These are phyloP conservation scores for Helogale parvula DNA, from an alignment of 2,113 vertebrate genomes.

Conservation along the genomic window DNA sequence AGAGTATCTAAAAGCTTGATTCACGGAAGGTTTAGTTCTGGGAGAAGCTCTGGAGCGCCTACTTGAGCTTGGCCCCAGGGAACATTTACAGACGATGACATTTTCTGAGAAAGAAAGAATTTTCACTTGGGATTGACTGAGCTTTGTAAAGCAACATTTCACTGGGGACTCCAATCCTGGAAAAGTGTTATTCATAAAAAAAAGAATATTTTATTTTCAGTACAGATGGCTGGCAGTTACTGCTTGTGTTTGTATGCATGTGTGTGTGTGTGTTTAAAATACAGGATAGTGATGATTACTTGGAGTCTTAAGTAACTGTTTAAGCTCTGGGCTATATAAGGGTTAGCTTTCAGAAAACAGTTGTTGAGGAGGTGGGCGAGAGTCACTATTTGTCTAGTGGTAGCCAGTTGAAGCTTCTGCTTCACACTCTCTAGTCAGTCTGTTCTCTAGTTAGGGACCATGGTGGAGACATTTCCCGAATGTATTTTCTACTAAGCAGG, in stretches of 20 bases:
- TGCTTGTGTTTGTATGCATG: background rate
- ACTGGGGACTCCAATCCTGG: slow-evolving; percentile 37
- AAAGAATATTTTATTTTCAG: slow-evolving; percentile 50
- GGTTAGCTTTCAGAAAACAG: background rate
- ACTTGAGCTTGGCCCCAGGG: slow-evolving; percentile 74
- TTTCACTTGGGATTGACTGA: slow-evolving; percentile 55
- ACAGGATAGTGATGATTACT: background rate
- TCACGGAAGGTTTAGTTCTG: slow-evolving; percentile 78
- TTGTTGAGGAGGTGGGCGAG: background rate
- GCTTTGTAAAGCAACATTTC: slow-evolving; percentile 58
- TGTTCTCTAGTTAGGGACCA: background rate
- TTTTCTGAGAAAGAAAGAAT: slow-evolving; percentile 60
- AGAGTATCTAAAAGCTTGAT: slow-evolving; percentile 85
- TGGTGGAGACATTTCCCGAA: background rate
- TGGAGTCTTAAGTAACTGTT: background rate
- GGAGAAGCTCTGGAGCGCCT: slow-evolving; percentile 70
- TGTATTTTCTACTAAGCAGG: background rate
- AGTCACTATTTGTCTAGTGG: background rate
- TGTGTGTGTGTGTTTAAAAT: background rate
- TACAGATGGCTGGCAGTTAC: slow-evolving; percentile 42
- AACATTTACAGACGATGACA: slow-evolving; percentile 78
- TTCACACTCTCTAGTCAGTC: background rate
- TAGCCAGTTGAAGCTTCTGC: background rate
- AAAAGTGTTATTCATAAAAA: slow-evolving; percentile 64
- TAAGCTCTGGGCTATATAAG: background rate